Base-by-base conservation (phyloP, 2,888 invertebrate genomes). In the Apotomis capreana region DNA sequence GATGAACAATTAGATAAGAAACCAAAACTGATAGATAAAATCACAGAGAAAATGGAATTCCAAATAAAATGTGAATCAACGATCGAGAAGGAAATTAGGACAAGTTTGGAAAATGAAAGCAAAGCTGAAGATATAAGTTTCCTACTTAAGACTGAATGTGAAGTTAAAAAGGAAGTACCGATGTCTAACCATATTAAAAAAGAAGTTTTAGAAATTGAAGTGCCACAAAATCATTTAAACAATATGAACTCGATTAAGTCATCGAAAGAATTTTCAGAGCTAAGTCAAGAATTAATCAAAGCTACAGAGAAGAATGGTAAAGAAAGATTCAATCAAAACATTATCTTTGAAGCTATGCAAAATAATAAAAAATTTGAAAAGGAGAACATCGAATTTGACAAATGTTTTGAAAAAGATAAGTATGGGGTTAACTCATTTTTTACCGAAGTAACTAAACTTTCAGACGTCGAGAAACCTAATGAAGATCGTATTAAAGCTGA, bases 361-460 rank as follows among this genome's bases (percentile, higher is more conserved):
- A 83, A 79, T 55, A 83, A 79, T 58, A 83, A 83, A 15, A 87
- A 87, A 78, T 75, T 81, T 69, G 87, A 89, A 80, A 92, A 94
- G 79, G 94, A 94, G 78, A 91, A 94, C 77, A 87, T 92, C 44
- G 89, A 94, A 75, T 87, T 87, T 74, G 93, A 91, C 70, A 89
- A 89, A 80, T 76, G 82, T 64, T 76, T 83, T 57, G 91, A 91
- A 54, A 92, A 89, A 75, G 89, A 91, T 52, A 93, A 91, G 76
- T 83, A 85, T 70, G 61, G 75, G 68, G 79, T 71, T 76, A 78
- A 76, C 67, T 59, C 83, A 76, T 76, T 79, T 81, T 68, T 82
- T 82, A 63, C 78, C 65, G 83, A 85, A 61, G 84, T 85, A 55
- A 55, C 15, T 78, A 88, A 83, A 76, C 69, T 61, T 78, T 74